Conservation (phyloP, 2,113 vertebrate genomes). For the Equus przewalskii region DNA sequence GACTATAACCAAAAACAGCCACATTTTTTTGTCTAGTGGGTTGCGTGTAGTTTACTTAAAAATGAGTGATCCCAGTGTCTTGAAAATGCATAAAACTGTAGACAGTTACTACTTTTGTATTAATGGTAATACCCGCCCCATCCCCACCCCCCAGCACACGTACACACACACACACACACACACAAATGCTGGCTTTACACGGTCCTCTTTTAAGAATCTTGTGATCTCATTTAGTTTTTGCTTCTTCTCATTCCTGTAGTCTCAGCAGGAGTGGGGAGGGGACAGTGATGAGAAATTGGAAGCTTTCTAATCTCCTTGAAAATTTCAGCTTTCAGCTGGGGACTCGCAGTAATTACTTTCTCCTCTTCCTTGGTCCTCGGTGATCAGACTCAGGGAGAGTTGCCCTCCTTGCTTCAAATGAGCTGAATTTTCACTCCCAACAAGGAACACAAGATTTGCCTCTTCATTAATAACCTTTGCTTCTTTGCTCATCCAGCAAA, state of each 20-base stretch:
- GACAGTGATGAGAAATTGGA: conserved; percentile 16
- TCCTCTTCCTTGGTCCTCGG: background rate
- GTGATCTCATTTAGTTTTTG: conserved; percentile 20
- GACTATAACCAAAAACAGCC: background rate
- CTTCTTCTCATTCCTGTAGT: background rate
- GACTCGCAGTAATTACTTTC: background rate
- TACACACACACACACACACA: background rate
- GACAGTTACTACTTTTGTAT: background rate
- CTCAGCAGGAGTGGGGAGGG: background rate
- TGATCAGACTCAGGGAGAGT: background rate
- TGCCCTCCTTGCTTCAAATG: background rate
- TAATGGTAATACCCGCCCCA: background rate
- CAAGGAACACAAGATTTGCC: background rate
- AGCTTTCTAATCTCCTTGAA: conserved; percentile 61
- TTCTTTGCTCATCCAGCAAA: background rate
- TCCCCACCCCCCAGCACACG: background rate
- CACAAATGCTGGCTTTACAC: background rate
- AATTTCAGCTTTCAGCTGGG: conserved; percentile 5
- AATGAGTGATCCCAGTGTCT: background rate
- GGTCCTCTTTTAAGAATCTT: background rate
- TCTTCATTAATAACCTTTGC: background rate
- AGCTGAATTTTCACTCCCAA: background rate
- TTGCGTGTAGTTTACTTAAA: background rate
- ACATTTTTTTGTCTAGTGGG: background rate
- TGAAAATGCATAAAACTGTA: background rate